Percentiles rank a stretch among this genome's conserved stretches.
Conservation (phyloP, 92 coral and sea anemone species). For the Blastomussa wellsi region DNA sequence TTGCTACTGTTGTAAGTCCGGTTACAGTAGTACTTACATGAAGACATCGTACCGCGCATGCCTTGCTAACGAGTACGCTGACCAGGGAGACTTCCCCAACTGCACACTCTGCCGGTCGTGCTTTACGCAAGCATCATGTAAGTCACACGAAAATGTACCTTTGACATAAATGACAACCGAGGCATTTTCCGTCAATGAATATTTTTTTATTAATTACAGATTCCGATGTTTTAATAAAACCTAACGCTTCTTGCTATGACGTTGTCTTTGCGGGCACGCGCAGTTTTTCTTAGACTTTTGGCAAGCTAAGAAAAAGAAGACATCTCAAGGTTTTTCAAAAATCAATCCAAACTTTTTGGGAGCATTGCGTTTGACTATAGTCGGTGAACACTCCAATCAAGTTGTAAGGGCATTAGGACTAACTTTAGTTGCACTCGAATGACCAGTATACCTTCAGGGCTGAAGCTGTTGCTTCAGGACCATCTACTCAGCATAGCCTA, state of each 20-base stretch:
- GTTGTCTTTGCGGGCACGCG: not conserved
- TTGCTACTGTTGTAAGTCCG: conserved; percentile 89
- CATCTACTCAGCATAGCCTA: no score
- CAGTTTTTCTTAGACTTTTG: not conserved
- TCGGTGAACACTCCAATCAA: not conserved
- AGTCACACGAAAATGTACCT: conserved; percentile 33
- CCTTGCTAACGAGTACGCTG: conserved; percentile 75
- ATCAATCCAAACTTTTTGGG: no score
- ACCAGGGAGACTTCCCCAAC: conserved; percentile 82
- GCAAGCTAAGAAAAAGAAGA: not conserved
- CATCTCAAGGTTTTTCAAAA: no score
- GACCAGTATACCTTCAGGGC: no score
- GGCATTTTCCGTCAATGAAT: not conserved
- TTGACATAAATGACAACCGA: not conserved
- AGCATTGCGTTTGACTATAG: no score
- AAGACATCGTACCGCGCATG: conserved; percentile 90
- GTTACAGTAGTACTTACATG: conserved; percentile 95
- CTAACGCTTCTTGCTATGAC: no score
- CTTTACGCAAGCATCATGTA: conserved; percentile 67
- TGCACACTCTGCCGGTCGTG: conserved; percentile 89
- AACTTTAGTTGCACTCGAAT: no score
- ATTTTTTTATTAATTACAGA: no score
- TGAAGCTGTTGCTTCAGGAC: no score
- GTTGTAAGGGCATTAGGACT: no score
- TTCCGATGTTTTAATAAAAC: no score